phyloP scores from a whole-genome alignment of 2,113 vertebrate genomes.

The Paraplagusia blochii region DNA sequence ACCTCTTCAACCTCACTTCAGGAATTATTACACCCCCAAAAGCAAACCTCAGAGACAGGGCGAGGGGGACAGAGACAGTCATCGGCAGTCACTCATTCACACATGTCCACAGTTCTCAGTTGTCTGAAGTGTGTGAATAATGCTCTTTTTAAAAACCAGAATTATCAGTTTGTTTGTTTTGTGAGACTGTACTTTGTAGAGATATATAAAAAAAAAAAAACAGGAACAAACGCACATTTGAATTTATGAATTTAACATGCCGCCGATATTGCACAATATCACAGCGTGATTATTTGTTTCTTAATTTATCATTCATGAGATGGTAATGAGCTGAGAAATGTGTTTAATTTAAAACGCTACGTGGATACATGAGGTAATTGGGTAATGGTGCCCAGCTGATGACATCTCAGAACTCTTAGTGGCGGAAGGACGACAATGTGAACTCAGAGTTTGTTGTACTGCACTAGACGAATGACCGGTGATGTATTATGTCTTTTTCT shows the following conservation, averaged over 20 bases:
- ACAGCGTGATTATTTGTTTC: constrained; percentile 49
- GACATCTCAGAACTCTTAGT: constrained; percentile 19
- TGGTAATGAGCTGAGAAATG: constrained; percentile 63
- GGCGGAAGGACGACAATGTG: neutral
- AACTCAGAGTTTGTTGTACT: neutral
- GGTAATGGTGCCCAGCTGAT: constrained; percentile 49
- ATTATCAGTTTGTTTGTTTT: constrained; percentile 16
- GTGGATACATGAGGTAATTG: constrained; percentile 51
- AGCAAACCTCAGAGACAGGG: neutral
- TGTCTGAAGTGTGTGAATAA: constrained; percentile 15
- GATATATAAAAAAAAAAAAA: constrained; percentile 2
- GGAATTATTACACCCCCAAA: constrained; percentile 35
- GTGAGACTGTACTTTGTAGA: constrained; percentile 1
- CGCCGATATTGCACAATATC: constrained; percentile 41
- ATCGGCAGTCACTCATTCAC: constrained; percentile 51
- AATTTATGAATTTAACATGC: constrained; percentile 35
- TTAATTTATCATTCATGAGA: constrained; percentile 65
- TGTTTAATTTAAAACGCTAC: constrained; percentile 50
- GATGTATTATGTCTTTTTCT: too few relatives aligned
- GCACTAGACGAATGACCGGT: too few relatives aligned
- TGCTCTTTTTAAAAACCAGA: constrained; percentile 7
- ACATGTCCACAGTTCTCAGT: constrained; percentile 29
- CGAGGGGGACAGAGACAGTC: constrained; percentile 20
- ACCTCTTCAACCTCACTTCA: constrained; percentile 26
- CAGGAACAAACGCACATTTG: constrained; percentile 18